A percentile compares a stretch with the other conserved stretches of the same genome.
phyloP scores from a whole-genome alignment of 2,113 vertebrate species.

The Alectura lathami region DNA sequence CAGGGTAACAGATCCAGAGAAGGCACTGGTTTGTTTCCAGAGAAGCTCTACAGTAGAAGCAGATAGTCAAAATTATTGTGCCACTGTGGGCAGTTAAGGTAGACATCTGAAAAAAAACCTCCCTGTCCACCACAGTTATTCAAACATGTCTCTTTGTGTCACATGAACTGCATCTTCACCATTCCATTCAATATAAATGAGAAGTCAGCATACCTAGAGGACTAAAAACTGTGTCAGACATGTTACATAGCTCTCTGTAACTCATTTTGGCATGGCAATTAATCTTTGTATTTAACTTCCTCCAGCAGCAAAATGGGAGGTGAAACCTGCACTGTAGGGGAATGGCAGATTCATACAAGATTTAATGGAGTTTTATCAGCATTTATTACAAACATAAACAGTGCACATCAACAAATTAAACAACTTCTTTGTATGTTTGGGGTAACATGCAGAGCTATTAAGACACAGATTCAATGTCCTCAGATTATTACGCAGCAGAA shows the following conservation, averaged over 20 bases:
- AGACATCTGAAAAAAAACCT: background rate
- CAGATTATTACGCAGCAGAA: background rate
- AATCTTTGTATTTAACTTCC: background rate
- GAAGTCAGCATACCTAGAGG: background rate
- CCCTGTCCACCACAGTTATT: background rate
- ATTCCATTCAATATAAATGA: rapidly evolving
- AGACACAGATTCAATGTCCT: background rate
- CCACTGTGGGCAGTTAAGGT: background rate
- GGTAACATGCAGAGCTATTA: background rate
- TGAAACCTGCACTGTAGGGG: background rate
- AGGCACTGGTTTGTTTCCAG: background rate
- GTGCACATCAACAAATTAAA: background rate
- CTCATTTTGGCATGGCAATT: background rate
- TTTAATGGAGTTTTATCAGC: rapidly evolving
- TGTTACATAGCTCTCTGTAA: background rate
- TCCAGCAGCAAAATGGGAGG: background rate
- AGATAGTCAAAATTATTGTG: background rate
- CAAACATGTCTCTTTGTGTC: background rate
- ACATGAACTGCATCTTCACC: background rate
- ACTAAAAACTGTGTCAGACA: background rate
- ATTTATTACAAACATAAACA: background rate
- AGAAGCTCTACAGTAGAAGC: background rate
- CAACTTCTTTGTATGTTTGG: background rate
- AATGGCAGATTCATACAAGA: background rate
- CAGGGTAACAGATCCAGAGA: background rate